phyloP scores from a whole-genome alignment of 2,113 vertebrate species.

The Mesoclemmys tuberculata region DNA sequence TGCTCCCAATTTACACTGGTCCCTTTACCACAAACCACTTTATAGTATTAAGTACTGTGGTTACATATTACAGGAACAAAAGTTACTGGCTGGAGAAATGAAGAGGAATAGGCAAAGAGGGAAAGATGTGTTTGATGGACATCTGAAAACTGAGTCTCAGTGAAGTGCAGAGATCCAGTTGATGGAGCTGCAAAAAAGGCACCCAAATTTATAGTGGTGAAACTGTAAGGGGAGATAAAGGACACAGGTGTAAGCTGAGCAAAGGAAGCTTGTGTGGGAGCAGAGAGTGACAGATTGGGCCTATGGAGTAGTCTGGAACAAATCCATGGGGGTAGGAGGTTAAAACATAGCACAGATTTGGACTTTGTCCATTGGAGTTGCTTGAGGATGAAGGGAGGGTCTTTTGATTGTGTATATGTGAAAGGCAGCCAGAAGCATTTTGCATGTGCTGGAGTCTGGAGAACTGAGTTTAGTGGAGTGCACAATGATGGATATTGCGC shows the following conservation, averaged over 20 bases:
- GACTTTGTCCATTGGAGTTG: background rate
- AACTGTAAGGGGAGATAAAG: background rate
- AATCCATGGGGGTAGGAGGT: background rate
- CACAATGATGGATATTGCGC: background rate
- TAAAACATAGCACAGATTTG: background rate
- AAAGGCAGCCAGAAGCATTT: fast-evolving
- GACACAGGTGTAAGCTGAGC: background rate
- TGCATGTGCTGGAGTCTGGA: background rate
- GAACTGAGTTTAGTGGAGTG: background rate
- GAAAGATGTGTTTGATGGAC: background rate
- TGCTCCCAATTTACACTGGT: background rate
- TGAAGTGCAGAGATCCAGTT: background rate
- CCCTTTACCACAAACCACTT: background rate
- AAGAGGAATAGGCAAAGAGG: background rate
- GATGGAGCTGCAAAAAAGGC: background rate
- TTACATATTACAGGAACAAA: background rate
- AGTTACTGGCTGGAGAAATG: background rate
- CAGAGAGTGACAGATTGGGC: background rate
- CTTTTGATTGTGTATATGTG: background rate
- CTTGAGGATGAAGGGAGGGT: background rate
- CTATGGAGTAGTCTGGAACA: background rate
- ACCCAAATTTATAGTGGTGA: background rate
- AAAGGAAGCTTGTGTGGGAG: background rate
- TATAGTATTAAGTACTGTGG: background rate
- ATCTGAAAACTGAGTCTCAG: background rate